phyloP scores from a whole-genome alignment of 2,113 vertebrate genomes.

The Dicentrarchus labrax region DNA sequence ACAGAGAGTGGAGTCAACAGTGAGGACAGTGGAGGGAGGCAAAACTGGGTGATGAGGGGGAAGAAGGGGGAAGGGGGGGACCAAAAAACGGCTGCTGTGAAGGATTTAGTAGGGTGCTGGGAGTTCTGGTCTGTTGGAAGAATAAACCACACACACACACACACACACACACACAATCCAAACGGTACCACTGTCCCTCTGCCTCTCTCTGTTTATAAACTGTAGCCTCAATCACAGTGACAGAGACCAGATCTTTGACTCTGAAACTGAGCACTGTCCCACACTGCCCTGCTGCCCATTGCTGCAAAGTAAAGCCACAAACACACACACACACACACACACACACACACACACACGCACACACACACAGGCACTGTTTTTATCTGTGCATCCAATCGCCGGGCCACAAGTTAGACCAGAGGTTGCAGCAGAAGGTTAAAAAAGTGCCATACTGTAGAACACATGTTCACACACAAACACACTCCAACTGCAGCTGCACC shows the following conservation, averaged over 20 bases:
- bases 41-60: not conserved
- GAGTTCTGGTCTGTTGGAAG: conserved; percentile 50
- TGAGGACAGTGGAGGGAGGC: conserved; percentile 9
- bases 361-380: conserved; percentile 20
- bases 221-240: conserved; percentile 68
- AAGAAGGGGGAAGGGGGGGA: not conserved
- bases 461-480: conserved; percentile 55
- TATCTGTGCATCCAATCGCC: conserved; percentile 58
- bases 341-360: conserved; percentile 22
- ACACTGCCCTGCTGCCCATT: conserved; percentile 27
- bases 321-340: conserved; percentile 4
- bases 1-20: conserved; percentile 35
- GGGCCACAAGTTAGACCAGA: conserved; percentile 35
- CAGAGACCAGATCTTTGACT: conserved; percentile 75
- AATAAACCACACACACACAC: conserved; percentile 43
- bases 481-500: conserved; percentile 84
- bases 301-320: not conserved
- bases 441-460: conserved; percentile 48
- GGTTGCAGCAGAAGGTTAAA: conserved; percentile 47
- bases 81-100: not conserved
- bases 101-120: conserved; percentile 55
- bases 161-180: conserved; percentile 14
- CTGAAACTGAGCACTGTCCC: conserved; percentile 50
- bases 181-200: conserved; percentile 28
- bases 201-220: conserved; percentile 74